Evolutionary conservation across 2,888 invertebrate species (phyloP), one percentile per base, ranked within the genome.

Genomic region (Diarsia brunnea): DNA sequence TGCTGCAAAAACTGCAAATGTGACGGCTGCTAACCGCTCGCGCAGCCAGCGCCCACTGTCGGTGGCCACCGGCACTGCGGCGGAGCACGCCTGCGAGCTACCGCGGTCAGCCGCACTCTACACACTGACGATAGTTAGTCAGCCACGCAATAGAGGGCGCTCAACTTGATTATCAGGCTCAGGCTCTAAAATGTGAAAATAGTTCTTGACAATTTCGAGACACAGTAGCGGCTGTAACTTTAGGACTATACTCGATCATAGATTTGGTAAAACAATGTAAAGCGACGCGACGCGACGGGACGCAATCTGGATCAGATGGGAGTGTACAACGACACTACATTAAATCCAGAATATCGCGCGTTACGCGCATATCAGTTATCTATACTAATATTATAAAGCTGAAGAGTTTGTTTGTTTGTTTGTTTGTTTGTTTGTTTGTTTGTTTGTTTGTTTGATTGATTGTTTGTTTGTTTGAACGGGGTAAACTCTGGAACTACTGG

Each of bases 121-220:
- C n/a, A 19, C 47, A 21, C 14, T n/a, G 51, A n/a, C 4, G 11
- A n/a, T 58, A 43, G 65, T 79, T 65, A n/a, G 21, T 65, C 19
- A 7, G 43, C 49, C 31, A 19, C 21, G 14, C n/a, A 19, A 27
- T 31, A 79, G 79, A 79, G 81, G 81, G 67, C 69, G 81, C 58
- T 49, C 10, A 38, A 27, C 16, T 38, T 5, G 27, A 31, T n/a
- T 16, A 38, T 8, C 47, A 12, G 47, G 16, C 47, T 38, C 58
- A 38, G 38, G 21, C 16, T 21, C 38, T 31, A 58, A 53, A 71
- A 69, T 24, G 19, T 49, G 8, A 7, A 24, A 19, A 31, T 38
- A 49, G 3, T 24, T 19, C n/a, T n/a, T 21, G 19, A 27, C 16
- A 49, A 14, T 66, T 24, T 27, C 58, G 12, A 58, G 27, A 2